phyloP scores from a whole-genome alignment of 2,113 vertebrate species.

The Corythoichthys haematopterus region DNA sequence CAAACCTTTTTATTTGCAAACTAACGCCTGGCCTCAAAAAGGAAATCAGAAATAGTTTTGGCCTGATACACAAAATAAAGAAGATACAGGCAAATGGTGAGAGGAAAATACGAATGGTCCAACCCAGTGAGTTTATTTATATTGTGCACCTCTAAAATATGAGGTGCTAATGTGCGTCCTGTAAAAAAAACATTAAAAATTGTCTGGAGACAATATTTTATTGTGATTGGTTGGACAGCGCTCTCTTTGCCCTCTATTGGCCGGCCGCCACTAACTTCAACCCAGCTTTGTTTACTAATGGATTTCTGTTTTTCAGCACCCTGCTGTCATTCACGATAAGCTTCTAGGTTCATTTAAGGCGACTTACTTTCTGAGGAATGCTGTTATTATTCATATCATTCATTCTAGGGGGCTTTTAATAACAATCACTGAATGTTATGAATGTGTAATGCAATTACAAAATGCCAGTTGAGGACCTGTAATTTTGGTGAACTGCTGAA shows the following conservation, averaged over 20 bases:
- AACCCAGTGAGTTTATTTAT: too few relatives aligned
- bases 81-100: too few relatives aligned
- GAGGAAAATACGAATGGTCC: too few relatives aligned
- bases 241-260: neutral
- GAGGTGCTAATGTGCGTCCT: too few relatives aligned
- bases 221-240: neutral
- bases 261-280: neutral
- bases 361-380: conserved; percentile 12
- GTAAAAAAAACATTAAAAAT: too few relatives aligned
- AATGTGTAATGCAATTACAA: conserved; percentile 32
- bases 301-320: conserved; percentile 8
- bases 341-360: conserved; percentile 3
- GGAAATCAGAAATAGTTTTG: too few relatives aligned
- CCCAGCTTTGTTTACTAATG: conserved; percentile 28
- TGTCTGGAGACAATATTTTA: neutral
- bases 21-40: too few relatives aligned
- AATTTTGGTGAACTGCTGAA: conserved; percentile 22
- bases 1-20: too few relatives aligned
- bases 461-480: conserved; percentile 24
- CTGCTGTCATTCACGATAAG: conserved; percentile 7
- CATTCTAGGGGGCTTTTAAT: conserved; percentile 17
- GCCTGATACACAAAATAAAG: too few relatives aligned
- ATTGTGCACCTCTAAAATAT: too few relatives aligned
- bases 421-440: conserved; percentile 4
- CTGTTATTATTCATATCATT: conserved; percentile 13